Evolutionary conservation across 92 coral and sea anemone genomes (phyloP).

Genomic region (Meandrina meandrites): DNA sequence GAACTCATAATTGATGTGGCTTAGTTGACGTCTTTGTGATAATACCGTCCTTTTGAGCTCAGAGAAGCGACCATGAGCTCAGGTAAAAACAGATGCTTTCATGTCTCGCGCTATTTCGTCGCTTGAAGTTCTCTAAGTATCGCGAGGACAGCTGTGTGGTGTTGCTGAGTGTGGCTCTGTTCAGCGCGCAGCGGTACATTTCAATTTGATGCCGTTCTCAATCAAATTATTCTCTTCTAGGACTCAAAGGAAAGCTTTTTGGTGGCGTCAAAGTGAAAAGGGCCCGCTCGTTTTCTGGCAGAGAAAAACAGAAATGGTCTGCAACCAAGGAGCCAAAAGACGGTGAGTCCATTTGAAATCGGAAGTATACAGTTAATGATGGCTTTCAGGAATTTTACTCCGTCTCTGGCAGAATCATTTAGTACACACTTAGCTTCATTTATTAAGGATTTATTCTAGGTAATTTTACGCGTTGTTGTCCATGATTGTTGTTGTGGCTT

Average conservation of each 20-base stretch:
- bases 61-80: slow-evolving; percentile 39
- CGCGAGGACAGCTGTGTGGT: slow-evolving; percentile 1
- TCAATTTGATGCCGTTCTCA: background rate
- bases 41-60: slow-evolving; percentile 35
- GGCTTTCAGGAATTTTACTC: slow-evolving; percentile 2
- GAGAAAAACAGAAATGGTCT: slow-evolving; percentile 82
- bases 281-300: slow-evolving; percentile 88
- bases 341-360: slow-evolving; percentile 46
- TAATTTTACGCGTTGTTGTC: background rate
- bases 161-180: slow-evolving; percentile 10
- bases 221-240: slow-evolving; percentile 42
- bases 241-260: slow-evolving; percentile 74
- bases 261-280: slow-evolving; percentile 85
- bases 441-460: background rate
- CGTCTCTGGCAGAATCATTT: background rate
- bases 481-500: slow-evolving; percentile 1
- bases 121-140: background rate
- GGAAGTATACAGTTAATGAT: slow-evolving; percentile 6
- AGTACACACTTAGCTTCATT: background rate
- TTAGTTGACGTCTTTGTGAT: slow-evolving; percentile 16
- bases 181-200: slow-evolving; percentile 27
- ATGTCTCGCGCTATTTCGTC: background rate
- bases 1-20: slow-evolving; percentile 25
- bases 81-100: slow-evolving; percentile 42
- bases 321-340: slow-evolving; percentile 58